phyloP scores from a whole-genome alignment of 35 echinoderm and acorn worm species.

The Nesometra sesokonis region DNA sequence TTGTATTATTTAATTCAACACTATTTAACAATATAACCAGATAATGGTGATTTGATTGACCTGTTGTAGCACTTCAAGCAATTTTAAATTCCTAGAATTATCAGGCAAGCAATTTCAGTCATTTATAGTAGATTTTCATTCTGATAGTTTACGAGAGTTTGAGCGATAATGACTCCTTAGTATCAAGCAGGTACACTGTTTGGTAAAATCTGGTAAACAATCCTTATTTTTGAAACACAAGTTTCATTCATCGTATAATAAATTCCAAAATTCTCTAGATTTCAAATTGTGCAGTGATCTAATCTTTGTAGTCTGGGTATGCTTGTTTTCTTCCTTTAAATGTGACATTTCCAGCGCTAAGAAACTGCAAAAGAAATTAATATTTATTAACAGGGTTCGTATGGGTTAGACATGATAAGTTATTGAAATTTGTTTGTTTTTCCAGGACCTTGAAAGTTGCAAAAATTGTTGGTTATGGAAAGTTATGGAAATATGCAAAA shows the following conservation, averaged over 20 bases:
- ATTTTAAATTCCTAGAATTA: not conserved
- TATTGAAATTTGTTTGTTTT: too few relatives aligned
- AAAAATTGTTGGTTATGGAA: too few relatives aligned
- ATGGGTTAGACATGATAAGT: too few relatives aligned
- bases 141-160: too few relatives aligned
- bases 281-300: not conserved
- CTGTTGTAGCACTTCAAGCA: not conserved
- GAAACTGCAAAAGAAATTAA: not conserved
- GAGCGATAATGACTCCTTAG: too few relatives aligned
- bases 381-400: too few relatives aligned
- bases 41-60: not conserved
- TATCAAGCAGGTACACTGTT: too few relatives aligned
- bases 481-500: too few relatives aligned
- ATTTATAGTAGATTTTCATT: not conserved
- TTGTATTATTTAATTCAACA: not conserved
- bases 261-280: not conserved
- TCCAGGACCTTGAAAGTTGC: too few relatives aligned
- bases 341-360: not conserved
- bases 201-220: too few relatives aligned
- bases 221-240: too few relatives aligned
- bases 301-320: not conserved
- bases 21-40: not conserved
- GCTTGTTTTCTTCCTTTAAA: not conserved
- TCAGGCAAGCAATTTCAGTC: not conserved
- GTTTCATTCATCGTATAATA: too few relatives aligned